Conservation (phyloP, 2,797 vertebrate species). For the Calcarius lapponicus region DNA sequence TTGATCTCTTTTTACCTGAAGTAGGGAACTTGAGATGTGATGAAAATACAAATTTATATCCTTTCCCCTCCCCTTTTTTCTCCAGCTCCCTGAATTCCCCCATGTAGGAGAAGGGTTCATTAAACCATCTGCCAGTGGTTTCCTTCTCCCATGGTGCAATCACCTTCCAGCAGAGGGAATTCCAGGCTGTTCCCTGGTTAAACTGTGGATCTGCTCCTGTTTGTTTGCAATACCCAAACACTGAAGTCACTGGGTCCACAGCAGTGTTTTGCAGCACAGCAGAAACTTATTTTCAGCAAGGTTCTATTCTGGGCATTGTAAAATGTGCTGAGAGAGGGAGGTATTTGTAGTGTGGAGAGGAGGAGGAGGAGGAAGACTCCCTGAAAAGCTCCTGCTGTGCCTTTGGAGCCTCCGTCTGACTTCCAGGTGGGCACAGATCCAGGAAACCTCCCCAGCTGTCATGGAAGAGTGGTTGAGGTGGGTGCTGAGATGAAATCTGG, state of each 20-base stretch:
- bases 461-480: background rate
- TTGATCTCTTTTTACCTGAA: slow-evolving; percentile 2
- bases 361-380: background rate
- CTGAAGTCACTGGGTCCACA: background rate
- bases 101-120: background rate
- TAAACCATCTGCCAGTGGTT: background rate
- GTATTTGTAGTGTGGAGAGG: background rate
- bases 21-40: background rate
- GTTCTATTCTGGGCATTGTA: background rate
- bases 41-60: background rate
- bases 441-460: background rate
- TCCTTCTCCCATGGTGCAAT: background rate
- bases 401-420: background rate
- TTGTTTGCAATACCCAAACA: background rate
- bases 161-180: background rate
- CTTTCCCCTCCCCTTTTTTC: background rate
- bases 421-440: background rate
- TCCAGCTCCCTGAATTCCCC: background rate
- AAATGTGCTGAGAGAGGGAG: background rate
- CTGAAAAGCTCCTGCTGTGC: background rate
- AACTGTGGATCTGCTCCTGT: background rate
- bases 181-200: background rate
- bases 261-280: background rate
- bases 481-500: background rate
- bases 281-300: background rate